Evolutionary conservation across 2,113 vertebrate genomes (phyloP), one percentile per base, ranked within the genome.

Genomic region (Oreochromis niloticus): DNA sequence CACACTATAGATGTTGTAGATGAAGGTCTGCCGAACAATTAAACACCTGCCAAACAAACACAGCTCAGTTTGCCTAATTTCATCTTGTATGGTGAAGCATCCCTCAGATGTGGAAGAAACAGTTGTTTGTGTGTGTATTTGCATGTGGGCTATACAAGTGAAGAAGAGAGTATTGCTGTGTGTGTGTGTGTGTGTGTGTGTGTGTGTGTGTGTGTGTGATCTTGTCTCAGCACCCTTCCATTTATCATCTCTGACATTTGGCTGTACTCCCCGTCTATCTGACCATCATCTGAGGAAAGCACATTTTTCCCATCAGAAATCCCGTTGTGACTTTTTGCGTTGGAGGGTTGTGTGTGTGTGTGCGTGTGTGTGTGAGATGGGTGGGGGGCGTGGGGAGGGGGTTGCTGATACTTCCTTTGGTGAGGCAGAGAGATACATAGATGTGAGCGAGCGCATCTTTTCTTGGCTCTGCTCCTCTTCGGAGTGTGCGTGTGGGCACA

Each of bases 181-280:
- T 17, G 14, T 54, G 1, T 54, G 79, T 83, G 27, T 89, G 73
- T 86, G 36, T 83, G 57, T 87, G 82, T 90, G 36, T 83, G 57
- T 87, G 82, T 90, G 86, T 89, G 75, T 80, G 56, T 85, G 86
- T 88, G 93, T 88, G 91, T 84, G 87, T 83, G 94, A 92, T 95
- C 94, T 95, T 94, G 94, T 96, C 95, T 93, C 89, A 90, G 93
- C 91, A 91, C 95, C 94, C 91, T 93, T 94, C 93, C 95, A 96
- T 96, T 96, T 96, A 96, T 96, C 96, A 96, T 95, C 90, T 92
- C 73, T 96, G 96, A 97, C 96, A 97, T 97, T 97, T 96, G 95
- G 93, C 95, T 96, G 94, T 94, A 95, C 95, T 95, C 86, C 84
- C 88, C 66, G 88, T 90, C 89, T 96, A 96, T 96, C 96, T 93